phyloP scores from a whole-genome alignment of 1,140 invertebrate genomes.

The Sarcophaga peregrina region DNA sequence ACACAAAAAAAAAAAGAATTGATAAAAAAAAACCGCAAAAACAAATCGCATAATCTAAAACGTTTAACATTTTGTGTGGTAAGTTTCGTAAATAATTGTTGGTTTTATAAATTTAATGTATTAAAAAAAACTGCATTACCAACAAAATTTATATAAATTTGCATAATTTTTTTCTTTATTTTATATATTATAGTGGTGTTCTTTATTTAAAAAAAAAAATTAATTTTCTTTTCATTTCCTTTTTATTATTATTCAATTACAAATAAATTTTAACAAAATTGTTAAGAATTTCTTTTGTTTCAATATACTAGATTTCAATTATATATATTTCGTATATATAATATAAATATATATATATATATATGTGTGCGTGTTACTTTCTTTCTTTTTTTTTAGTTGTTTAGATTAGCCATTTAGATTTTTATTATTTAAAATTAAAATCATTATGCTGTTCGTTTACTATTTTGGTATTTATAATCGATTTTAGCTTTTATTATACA shows the following conservation, averaged over 20 bases:
- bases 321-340: background rate
- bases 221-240: background rate
- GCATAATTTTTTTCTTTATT: constrained; percentile 1
- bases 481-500: background rate
- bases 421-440: no score
- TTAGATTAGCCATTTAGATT: background rate
- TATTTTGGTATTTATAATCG: no score
- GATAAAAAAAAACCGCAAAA: constrained; percentile 49
- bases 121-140: no score
- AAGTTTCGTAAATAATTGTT: constrained; percentile 63
- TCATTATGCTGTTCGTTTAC: no score
- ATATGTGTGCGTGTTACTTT: background rate
- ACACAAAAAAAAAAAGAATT: constrained; percentile 48
- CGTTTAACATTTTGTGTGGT: constrained; percentile 65
- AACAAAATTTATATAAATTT: background rate
- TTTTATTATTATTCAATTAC: background rate
- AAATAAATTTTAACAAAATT: background rate
- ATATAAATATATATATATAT: background rate
- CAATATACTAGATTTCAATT: background rate
- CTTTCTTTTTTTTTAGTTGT: background rate
- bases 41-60: constrained; percentile 52
- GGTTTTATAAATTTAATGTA: constrained; percentile 46
- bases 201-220: constrained; percentile 10
- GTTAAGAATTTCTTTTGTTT: background rate
- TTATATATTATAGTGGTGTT: constrained; percentile 30